Conservation (phyloP, 2,113 vertebrate species). For the Glareola pratincola region DNA sequence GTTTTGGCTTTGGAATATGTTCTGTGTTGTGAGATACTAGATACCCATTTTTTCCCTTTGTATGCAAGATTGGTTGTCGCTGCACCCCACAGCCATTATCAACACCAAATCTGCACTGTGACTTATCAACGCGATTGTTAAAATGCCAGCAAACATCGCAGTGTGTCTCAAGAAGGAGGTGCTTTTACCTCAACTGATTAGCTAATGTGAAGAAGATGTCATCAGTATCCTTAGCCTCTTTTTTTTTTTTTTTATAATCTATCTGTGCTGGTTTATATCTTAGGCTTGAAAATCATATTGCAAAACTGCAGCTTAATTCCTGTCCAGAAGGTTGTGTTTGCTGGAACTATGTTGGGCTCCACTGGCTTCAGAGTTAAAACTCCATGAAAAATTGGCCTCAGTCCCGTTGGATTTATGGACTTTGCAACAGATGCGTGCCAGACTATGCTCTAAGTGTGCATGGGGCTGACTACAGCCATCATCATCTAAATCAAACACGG, state of each 20-base stretch:
- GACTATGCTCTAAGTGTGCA: not conserved
- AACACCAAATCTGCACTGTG: not conserved
- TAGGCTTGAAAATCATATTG: not conserved
- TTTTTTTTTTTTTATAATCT: not conserved
- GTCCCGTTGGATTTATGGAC: not conserved
- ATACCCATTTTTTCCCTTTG: not conserved
- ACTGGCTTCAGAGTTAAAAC: not conserved
- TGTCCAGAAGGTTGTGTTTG: not conserved
- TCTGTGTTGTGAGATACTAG: not conserved
- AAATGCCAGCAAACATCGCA: not conserved
- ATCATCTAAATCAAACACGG: not conserved
- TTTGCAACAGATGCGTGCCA: not conserved
- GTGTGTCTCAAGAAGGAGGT: not conserved
- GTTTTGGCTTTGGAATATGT: not conserved
- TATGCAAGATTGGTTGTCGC: not conserved
- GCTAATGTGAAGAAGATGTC: not conserved
- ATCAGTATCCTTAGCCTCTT: not conserved
- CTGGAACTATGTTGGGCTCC: not conserved
- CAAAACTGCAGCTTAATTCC: not conserved
- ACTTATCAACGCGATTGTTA: not conserved
- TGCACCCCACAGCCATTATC: not conserved
- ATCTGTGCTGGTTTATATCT: not conserved
- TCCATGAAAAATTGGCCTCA: not conserved
- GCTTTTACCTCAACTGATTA: not conserved
- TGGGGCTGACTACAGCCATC: not conserved